phyloP scores from a whole-genome alignment of 2,113 vertebrate species.

The Pedetes capensis region DNA sequence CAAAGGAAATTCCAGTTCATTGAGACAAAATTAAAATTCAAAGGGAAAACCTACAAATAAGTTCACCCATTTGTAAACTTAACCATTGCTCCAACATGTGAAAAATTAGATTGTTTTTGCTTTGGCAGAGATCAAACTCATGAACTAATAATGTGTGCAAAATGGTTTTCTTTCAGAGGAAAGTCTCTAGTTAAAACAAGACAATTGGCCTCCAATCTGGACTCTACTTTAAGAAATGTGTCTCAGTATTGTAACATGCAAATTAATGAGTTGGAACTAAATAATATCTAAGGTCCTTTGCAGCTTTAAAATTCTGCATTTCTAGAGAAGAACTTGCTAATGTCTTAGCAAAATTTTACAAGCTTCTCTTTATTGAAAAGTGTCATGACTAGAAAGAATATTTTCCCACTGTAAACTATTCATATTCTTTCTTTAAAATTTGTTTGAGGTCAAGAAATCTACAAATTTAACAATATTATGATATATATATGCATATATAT shows the following conservation, averaged over 20 bases:
- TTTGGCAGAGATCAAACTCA: background rate
- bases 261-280: background rate
- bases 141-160: background rate
- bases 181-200: background rate
- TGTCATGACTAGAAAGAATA: background rate
- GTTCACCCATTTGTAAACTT: background rate
- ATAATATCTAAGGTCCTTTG: background rate
- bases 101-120: background rate
- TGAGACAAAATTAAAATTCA: background rate
- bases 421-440: background rate
- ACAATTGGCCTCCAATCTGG: background rate
- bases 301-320: background rate
- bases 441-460: too few relatives aligned
- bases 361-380: background rate
- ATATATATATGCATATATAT: too few relatives aligned
- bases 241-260: background rate
- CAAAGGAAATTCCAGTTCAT: background rate
- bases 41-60: background rate
- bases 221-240: background rate
- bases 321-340: background rate
- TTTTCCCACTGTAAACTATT: background rate
- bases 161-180: background rate
- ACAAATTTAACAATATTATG: too few relatives aligned
- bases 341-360: background rate
- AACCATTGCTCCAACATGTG: background rate